Base-by-base conservation (phyloP, 2,888 invertebrate genomes). In the Drosophila rubida region DNA sequence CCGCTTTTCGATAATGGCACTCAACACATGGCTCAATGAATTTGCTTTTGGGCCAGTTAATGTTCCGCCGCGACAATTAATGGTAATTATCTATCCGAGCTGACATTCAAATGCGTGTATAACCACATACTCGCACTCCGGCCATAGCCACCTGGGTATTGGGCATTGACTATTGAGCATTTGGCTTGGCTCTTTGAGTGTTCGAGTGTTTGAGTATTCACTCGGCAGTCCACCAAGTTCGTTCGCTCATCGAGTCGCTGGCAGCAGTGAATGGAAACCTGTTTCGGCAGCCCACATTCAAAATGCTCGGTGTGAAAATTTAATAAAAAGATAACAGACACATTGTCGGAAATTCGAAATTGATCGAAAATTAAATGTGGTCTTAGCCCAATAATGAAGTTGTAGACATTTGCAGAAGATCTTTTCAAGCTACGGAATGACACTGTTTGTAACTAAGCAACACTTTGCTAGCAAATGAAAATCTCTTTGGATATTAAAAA, bases 41-140 rank as follows among this genome's bases (percentile, higher is more conserved):
- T 69, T 63, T 54, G 69, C 62, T 60, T 79, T 77, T 55, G 62
- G 71, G 66, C 72, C 53, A 45, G 61, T 72, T 78, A 70, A 66
- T 63, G 69, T 51, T 63, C 57, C 69, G 76, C 46, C 64, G 78
- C 76, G 76, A 83, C 86, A 82, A 86, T 82, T 82, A 86, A 76
- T 74, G 69, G 83, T 83, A 78, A 82, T 82, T 82, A 82, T 86
- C 74, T 78, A 68, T 68, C 27, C 45, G 23, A 58, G 69, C 72
- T 59, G 76, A 64, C 74, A 78, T 68, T 78, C 69, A 54, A 64
- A 64, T 64, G 49, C 60, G 60, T 69, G 51, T 44, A 41, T 48
- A 51, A 44, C 42, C 39, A 51, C 16, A 55, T 22, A 44, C 7
- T 35, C 1, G 25, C 37, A 30, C 32, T 14, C 11, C 4, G 41